Percentiles rank a stretch among this genome's conserved stretches.
phyloP scores from a whole-genome alignment of 2,113 vertebrate genomes.

The Pardalotus punctatus region DNA sequence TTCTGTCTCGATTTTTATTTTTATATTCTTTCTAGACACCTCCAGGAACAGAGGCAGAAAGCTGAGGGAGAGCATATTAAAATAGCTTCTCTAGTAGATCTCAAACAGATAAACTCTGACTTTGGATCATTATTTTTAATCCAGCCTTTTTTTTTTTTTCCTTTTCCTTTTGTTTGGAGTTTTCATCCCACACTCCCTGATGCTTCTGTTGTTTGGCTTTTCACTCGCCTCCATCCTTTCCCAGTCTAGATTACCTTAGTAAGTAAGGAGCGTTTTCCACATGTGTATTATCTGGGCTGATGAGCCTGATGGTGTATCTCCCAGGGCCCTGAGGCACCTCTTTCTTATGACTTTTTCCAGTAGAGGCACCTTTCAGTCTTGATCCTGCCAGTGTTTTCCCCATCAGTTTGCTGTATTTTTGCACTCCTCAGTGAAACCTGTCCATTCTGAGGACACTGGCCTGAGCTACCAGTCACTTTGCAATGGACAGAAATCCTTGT shows the following conservation, averaged over 20 bases:
- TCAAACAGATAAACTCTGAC: background rate
- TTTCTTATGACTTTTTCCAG: background rate
- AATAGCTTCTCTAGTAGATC: background rate
- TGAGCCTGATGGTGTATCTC: background rate
- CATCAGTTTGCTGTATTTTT: background rate
- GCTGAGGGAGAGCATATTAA: background rate
- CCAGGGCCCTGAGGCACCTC: background rate
- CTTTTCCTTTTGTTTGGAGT: background rate
- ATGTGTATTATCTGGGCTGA: background rate
- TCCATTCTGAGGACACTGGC: background rate
- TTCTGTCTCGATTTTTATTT: background rate
- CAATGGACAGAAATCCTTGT: background rate
- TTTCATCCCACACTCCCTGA: background rate
- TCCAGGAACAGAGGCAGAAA: background rate
- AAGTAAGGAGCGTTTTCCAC: background rate
- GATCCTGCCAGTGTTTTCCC: background rate
- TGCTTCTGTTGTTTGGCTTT: background rate
- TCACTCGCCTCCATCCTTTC: background rate
- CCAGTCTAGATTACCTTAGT: background rate
- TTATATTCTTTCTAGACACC: background rate
- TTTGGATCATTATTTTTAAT: background rate
- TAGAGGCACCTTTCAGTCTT: background rate
- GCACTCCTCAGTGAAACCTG: background rate
- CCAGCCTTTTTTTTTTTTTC: too few species aligned
- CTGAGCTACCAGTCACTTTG: background rate